Conservation (phyloP, 1,140 invertebrate species). For the Pinna nobilis region DNA sequence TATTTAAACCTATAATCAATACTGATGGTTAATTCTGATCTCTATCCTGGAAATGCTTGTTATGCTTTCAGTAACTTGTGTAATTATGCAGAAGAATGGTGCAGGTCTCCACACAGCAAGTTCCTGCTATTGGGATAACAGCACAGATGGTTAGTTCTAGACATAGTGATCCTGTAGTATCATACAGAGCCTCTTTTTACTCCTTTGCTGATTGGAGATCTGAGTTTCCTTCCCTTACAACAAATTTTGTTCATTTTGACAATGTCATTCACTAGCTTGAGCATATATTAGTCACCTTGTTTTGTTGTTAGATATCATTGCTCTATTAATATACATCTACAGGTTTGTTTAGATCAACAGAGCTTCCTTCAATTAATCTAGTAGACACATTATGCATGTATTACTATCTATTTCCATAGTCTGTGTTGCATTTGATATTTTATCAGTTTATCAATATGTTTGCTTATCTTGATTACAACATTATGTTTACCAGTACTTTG, state of each 20-base stretch:
- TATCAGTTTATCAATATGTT: too few species aligned
- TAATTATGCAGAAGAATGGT: conserved; percentile 99
- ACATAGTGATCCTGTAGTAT: too few species aligned
- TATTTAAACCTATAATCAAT: not conserved
- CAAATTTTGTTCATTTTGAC: not conserved
- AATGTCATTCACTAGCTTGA: not conserved
- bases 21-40: not conserved
- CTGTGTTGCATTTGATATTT: too few species aligned
- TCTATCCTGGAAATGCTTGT: conserved; percentile 15
- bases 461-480: too few species aligned
- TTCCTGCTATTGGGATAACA: conserved; percentile 98
- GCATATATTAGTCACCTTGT: not conserved
- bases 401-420: too few species aligned
- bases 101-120: conserved; percentile 97
- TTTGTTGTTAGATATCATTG: not conserved
- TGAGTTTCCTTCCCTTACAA: not conserved
- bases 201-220: not conserved
- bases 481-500: too few species aligned
- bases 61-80: conserved; percentile 87
- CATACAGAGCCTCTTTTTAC: not conserved
- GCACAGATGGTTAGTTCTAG: conserved; percentile 87
- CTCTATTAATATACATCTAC: not conserved
- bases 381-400: too few species aligned
- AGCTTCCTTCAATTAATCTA: too few species aligned
- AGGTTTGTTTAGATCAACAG: too few species aligned